Conservation (phyloP, 92 coral and sea anemone genomes). For the Porites divaricata region DNA sequence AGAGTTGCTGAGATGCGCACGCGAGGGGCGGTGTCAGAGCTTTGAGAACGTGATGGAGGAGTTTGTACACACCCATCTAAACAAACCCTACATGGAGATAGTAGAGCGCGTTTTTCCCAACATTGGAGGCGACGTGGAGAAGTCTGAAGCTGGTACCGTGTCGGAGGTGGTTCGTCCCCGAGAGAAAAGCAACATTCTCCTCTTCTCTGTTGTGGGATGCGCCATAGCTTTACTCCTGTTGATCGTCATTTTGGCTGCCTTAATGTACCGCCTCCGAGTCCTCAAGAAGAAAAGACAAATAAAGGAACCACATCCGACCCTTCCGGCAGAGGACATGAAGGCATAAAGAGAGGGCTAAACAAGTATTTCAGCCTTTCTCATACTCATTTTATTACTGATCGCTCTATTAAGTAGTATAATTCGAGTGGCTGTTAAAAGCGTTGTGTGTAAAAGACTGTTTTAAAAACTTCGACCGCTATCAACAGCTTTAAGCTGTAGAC, state of each 20-base stretch:
- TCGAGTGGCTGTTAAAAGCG: too few species aligned
- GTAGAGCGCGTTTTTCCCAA: too few species aligned
- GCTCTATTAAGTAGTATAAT: too few species aligned
- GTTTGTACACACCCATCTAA: slow-evolving; percentile 51
- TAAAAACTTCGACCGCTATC: too few species aligned
- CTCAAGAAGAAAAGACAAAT: slow-evolving; percentile 13
- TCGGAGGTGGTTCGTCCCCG: slow-evolving; percentile 35
- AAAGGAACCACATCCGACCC: slow-evolving; percentile 12
- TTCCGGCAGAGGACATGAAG: background rate
- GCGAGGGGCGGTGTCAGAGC: slow-evolving; percentile 35
- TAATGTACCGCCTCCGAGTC: slow-evolving; percentile 17
- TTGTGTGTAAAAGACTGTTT: too few species aligned
- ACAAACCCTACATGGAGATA: slow-evolving; percentile 26
- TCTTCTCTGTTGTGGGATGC: slow-evolving; percentile 31
- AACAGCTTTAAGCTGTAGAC: too few species aligned
- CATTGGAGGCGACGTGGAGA: too few species aligned
- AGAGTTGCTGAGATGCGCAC: slow-evolving; percentile 44
- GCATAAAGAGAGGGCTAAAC: background rate
- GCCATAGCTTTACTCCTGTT: slow-evolving; percentile 2
- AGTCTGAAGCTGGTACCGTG: slow-evolving; percentile 31
- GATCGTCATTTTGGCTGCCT: slow-evolving; percentile 5
- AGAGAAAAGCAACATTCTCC: background rate
- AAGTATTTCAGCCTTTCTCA: too few species aligned
- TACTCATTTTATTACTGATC: too few species aligned
- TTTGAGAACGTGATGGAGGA: slow-evolving; percentile 35